Evolutionary conservation across 1,140 invertebrate genomes (phyloP).

Genomic region (Melipona quadrifasciata): DNA sequence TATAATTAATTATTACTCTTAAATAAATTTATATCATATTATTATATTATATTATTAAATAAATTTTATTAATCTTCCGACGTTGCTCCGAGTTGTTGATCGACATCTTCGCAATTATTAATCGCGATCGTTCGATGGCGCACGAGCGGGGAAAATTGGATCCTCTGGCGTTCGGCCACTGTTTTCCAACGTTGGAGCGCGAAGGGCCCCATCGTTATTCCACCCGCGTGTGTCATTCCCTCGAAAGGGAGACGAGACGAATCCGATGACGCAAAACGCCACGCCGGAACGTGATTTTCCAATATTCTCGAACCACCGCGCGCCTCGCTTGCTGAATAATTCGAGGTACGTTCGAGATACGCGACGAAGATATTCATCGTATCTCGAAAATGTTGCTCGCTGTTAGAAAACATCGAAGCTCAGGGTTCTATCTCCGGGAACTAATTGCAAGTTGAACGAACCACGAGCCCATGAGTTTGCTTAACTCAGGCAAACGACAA

Average conservation of each 20-base stretch:
- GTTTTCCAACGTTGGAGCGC: background rate
- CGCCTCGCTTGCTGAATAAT: slow-evolving; percentile 32
- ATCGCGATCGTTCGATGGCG: too few relatives aligned
- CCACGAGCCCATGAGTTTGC: too few relatives aligned
- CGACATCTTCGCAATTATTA: background rate
- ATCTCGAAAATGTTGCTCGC: slow-evolving; percentile 1
- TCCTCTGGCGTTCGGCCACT: background rate
- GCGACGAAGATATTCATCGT: slow-evolving; percentile 16
- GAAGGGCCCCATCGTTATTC: slow-evolving; percentile 19
- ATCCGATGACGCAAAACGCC: slow-evolving; percentile 19
- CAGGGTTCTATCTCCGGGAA: background rate
- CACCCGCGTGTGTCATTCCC: slow-evolving; percentile 11
- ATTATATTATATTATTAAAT: too few relatives aligned
- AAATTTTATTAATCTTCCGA: too few relatives aligned
- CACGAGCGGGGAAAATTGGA: background rate
- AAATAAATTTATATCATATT: too few relatives aligned
- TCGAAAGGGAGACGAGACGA: slow-evolving; percentile 25
- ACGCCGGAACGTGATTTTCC: slow-evolving; percentile 25
- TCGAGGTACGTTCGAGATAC: slow-evolving; percentile 30
- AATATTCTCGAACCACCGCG: background rate
- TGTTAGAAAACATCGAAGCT: background rate
- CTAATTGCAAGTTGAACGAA: too few relatives aligned
- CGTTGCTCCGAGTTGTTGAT: background rate
- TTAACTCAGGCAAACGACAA: background rate
- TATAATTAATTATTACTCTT: too few relatives aligned